Evolutionary conservation across 2,113 vertebrate genomes (phyloP).

Genomic region (Dipodomys ordii): DNA sequence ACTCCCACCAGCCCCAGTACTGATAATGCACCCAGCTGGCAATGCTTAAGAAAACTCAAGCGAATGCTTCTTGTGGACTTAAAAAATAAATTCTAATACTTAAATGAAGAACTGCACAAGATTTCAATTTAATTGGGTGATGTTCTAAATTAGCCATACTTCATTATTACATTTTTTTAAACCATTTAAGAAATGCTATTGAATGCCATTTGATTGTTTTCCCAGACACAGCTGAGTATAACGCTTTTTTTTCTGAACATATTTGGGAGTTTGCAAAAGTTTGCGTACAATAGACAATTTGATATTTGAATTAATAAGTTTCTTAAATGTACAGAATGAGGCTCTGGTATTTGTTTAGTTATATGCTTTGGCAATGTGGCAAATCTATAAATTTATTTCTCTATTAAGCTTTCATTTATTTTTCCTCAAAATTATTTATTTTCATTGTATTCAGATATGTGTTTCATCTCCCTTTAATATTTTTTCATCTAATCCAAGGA

Average conservation of each 20-base stretch:
- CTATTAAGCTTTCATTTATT: conserved; percentile 71
- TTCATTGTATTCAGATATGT: conserved; percentile 58
- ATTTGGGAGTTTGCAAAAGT: conserved; percentile 68
- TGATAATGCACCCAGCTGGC: conserved; percentile 65
- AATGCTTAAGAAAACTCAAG: conserved; percentile 61
- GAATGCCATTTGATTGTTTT: conserved; percentile 62
- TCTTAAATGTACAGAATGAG: conserved; percentile 59
- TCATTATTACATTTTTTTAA: conserved; percentile 61
- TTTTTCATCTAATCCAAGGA: conserved; percentile 58
- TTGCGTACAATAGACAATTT: conserved; percentile 51
- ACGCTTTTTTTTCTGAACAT: neutral
- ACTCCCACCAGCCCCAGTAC: neutral
- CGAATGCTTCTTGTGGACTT: conserved; percentile 54
- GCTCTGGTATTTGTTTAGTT: conserved; percentile 40
- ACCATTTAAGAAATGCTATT: conserved; percentile 67
- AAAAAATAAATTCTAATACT: conserved; percentile 73
- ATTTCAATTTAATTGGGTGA: conserved; percentile 64
- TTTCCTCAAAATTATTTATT: neutral
- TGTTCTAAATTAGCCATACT: conserved; percentile 52
- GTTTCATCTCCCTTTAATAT: conserved; percentile 58
- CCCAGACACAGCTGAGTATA: conserved; percentile 46
- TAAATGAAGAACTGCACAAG: conserved; percentile 40
- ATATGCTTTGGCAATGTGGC: conserved; percentile 30
- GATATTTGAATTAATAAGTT: conserved; percentile 41
- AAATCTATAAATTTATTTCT: conserved; percentile 62